Evolutionary conservation across 2,888 invertebrate genomes (phyloP).

Genomic region (Mantis religiosa): DNA sequence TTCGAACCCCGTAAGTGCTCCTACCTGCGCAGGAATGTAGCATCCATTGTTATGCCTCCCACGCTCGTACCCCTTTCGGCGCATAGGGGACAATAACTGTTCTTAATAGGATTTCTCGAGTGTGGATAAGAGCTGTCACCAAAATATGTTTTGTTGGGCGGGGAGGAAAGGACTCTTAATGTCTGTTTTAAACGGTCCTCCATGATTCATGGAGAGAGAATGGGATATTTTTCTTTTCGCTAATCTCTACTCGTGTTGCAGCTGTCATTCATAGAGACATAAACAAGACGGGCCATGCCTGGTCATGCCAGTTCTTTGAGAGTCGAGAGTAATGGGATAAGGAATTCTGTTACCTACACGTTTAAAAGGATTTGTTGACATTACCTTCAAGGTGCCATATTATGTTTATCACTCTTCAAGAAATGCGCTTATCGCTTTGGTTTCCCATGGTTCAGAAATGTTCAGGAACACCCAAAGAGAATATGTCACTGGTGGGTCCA

Average conservation of each 20-base stretch:
- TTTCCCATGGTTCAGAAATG: neutral
- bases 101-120: neutral
- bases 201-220: neutral
- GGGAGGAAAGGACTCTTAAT: neutral
- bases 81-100: neutral
- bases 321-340: neutral
- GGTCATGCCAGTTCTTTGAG: neutral
- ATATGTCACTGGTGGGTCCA: too few species aligned
- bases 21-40: neutral
- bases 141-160: neutral
- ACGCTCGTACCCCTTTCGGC: neutral
- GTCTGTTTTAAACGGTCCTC: neutral
- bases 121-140: neutral
- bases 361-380: neutral
- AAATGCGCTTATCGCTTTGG: neutral
- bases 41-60: neutral
- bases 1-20: too few species aligned
- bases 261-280: neutral
- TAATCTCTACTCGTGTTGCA: neutral
- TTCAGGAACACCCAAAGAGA: too few species aligned
- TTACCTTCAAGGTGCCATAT: neutral
- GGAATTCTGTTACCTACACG: neutral
- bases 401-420: neutral
- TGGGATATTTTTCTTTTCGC: neutral
- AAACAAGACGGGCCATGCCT: neutral